phyloP scores from a whole-genome alignment of 2,113 vertebrate species.

The Argyrosomus japonicus region DNA sequence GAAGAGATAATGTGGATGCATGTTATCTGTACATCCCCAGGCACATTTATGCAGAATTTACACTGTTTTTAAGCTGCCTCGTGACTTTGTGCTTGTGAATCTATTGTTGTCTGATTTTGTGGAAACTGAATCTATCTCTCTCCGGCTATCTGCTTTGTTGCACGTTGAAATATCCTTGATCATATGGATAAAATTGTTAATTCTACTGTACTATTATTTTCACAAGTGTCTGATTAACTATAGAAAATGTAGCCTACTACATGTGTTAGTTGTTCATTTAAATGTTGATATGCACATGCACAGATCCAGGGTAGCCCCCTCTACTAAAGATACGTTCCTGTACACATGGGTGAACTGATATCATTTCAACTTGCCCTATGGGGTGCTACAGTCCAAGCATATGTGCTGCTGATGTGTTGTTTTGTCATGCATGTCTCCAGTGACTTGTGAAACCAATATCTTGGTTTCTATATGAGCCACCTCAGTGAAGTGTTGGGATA shows the following conservation, averaged over 20 bases:
- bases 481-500: not conserved
- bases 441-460: constrained; percentile 19
- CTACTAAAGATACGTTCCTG: not conserved
- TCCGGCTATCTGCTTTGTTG: too few relatives aligned
- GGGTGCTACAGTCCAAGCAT: constrained; percentile 1
- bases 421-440: constrained; percentile 15
- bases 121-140: not conserved
- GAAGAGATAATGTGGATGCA: not conserved
- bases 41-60: not conserved
- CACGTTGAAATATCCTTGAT: not conserved
- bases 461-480: constrained; percentile 3
- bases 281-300: not conserved
- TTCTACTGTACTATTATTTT: not conserved
- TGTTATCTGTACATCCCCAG: not conserved
- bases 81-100: not conserved
- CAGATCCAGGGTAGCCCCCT: not conserved
- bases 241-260: not conserved
- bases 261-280: not conserved
- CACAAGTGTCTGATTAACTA: not conserved
- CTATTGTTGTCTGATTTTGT: not conserved
- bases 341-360: constrained; percentile 3
- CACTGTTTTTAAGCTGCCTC: not conserved
- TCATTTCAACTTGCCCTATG: constrained; percentile 26
- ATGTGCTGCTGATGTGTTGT: constrained; percentile 16
- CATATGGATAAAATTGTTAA: not conserved